phyloP scores from a whole-genome alignment of 1,140 invertebrate genomes.

The Brevipalpus yothersi region DNA sequence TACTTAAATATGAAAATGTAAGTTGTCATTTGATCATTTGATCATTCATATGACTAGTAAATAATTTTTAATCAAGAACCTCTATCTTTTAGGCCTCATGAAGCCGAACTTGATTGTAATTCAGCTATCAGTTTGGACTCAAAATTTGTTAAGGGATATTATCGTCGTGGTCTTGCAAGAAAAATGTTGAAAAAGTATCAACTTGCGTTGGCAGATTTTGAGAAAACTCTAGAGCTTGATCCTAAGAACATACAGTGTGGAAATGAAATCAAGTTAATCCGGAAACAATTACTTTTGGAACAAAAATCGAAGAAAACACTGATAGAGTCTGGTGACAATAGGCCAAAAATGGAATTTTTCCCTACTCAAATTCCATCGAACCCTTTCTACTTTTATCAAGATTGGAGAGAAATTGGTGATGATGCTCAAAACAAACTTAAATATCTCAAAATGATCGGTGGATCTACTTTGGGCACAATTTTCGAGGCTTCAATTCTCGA shows the following conservation, averaged over 20 bases:
- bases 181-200: conserved; percentile 48
- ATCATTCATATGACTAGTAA: too few relatives aligned
- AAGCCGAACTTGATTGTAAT: conserved; percentile 40
- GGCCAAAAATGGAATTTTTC: too few relatives aligned
- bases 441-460: neutral
- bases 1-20: neutral
- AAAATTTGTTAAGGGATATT: conserved; percentile 66
- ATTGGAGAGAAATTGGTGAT: neutral
- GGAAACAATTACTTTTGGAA: neutral
- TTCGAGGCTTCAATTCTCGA: neutral
- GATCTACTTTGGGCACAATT: neutral
- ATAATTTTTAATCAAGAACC: too few relatives aligned
- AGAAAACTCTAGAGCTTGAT: conserved; percentile 40
- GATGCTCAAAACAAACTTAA: neutral
- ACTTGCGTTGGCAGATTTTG: conserved; percentile 49
- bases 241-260: conserved; percentile 55
- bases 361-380: neutral
- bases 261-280: conserved; percentile 31
- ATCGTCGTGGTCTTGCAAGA: conserved; percentile 53
- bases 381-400: neutral
- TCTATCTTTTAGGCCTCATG: conserved; percentile 30
- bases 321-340: too few relatives aligned
- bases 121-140: conserved; percentile 45
- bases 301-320: too few relatives aligned
- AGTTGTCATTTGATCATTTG: too few relatives aligned